Conservation (phyloP, 2,113 vertebrate genomes). For the Ictalurus furcatus region DNA sequence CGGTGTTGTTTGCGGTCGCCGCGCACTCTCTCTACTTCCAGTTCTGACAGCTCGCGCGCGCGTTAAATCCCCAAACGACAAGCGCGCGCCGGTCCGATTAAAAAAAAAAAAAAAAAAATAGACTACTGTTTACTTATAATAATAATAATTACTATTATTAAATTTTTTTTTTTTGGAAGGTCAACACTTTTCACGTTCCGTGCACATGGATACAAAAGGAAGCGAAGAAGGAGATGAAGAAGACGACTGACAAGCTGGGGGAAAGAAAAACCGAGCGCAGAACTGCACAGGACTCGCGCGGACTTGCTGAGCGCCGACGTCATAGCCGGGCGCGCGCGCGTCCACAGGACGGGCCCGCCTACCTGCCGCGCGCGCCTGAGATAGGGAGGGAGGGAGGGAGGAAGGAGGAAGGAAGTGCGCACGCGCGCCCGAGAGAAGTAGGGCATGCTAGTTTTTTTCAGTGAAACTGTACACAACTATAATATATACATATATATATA, state of each 20-base stretch:
- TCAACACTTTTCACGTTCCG: constrained; percentile 59
- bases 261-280: constrained; percentile 53
- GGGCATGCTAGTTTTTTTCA: constrained; percentile 57
- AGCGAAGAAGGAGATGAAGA: constrained; percentile 39
- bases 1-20: constrained; percentile 35
- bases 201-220: constrained; percentile 55
- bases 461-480: no score
- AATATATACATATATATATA: no score
- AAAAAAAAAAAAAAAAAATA: not conserved
- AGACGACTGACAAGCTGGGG: constrained; percentile 5
- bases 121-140: not conserved
- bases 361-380: constrained; percentile 64
- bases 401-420: constrained; percentile 22
- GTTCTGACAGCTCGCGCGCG: constrained; percentile 70
- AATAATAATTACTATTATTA: no score
- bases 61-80: constrained; percentile 43
- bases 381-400: constrained; percentile 63
- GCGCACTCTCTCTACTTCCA: constrained; percentile 64
- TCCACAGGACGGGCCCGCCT: not conserved
- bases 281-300: constrained; percentile 73
- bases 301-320: constrained; percentile 75
- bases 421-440: constrained; percentile 64
- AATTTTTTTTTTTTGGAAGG: not conserved
- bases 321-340: constrained; percentile 30
- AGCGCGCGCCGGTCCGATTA: constrained; percentile 45